Conservation (phyloP, 2,797 vertebrate genomes). For the Hephaestus fuliginosus region DNA sequence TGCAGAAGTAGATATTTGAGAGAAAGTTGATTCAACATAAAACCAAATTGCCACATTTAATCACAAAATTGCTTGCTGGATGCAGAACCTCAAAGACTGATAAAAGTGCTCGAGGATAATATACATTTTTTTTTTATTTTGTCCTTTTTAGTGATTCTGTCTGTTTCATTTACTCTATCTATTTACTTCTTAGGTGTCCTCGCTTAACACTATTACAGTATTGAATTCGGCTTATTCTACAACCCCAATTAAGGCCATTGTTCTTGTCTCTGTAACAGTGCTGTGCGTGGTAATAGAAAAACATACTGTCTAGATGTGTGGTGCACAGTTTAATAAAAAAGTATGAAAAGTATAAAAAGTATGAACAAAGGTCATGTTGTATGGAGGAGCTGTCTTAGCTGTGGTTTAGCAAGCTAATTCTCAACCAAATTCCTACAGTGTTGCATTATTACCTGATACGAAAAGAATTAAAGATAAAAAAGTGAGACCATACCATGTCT, state of each 20-base stretch:
- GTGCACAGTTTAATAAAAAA: constrained; percentile 5
- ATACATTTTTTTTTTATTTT: constrained; percentile 13
- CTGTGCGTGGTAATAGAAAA: constrained; percentile 30
- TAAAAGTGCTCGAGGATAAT: constrained; percentile 10
- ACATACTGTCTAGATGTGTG: background rate
- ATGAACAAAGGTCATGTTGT: background rate
- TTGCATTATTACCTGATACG: constrained; percentile 8
- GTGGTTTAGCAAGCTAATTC: background rate
- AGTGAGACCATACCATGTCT: background rate
- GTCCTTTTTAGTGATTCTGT: constrained; percentile 23
- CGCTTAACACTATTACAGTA: background rate
- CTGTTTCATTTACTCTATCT: constrained; percentile 31
- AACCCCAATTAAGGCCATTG: constrained; percentile 44
- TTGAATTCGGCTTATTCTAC: constrained; percentile 37
- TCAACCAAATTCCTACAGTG: background rate
- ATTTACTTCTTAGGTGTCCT: constrained; percentile 39
- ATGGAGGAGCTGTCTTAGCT: background rate
- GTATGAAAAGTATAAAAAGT: too few relatives aligned
- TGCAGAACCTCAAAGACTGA: constrained; percentile 8
- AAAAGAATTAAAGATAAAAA: background rate
- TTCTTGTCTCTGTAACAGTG: constrained; percentile 27
- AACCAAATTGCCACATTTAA: constrained; percentile 33
- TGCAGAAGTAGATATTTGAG: constrained; percentile 32
- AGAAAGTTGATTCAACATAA: constrained; percentile 28
- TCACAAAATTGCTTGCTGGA: constrained; percentile 30